A percentile compares a stretch with the other conserved stretches of the same genome.
These are phyloP conservation scores for Synanthedon vespiformis DNA, from an alignment of 2,888 invertebrate species.

Conservation along the genomic window DNA sequence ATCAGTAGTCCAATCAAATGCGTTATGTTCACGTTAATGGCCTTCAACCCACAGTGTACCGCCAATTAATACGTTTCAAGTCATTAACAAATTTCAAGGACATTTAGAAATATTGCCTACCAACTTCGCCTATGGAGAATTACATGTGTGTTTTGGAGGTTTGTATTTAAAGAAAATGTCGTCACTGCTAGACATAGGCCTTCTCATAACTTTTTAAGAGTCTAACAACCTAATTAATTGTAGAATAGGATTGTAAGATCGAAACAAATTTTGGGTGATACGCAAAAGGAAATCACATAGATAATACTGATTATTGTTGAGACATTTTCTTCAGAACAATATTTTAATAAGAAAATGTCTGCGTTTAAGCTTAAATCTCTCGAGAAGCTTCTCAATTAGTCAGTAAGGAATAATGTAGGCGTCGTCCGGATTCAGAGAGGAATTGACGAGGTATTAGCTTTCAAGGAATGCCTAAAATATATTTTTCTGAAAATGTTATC, in stretches of 20 bases:
- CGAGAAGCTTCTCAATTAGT: conserved; percentile 9
- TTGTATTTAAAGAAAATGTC: not conserved
- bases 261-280: not conserved
- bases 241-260: conserved; percentile 6
- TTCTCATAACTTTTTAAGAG: too few species aligned
- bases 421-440: conserved; percentile 9
- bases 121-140: not conserved
- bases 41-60: conserved; percentile 5
- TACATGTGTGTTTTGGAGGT: not conserved
- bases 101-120: not conserved
- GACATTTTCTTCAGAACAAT: not conserved
- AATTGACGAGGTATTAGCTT: conserved; percentile 8
- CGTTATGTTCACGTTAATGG: conserved; percentile 8
- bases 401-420: conserved; percentile 6
- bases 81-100: not conserved
- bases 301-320: conserved; percentile 3
- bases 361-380: conserved; percentile 7
- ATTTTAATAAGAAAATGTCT: conserved; percentile 7
- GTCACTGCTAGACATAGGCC: too few species aligned
- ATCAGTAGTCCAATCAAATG: conserved; percentile 16
- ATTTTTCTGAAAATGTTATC: conserved; percentile 7
- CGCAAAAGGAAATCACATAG: not conserved
- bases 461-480: conserved; percentile 7
- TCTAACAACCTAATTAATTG: not conserved
- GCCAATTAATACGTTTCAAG: conserved; percentile 16